Evolutionary conservation across 2,797 vertebrate species (phyloP), one percentile per base, ranked within the genome.

Genomic region (Sorex maritimensis): DNA sequence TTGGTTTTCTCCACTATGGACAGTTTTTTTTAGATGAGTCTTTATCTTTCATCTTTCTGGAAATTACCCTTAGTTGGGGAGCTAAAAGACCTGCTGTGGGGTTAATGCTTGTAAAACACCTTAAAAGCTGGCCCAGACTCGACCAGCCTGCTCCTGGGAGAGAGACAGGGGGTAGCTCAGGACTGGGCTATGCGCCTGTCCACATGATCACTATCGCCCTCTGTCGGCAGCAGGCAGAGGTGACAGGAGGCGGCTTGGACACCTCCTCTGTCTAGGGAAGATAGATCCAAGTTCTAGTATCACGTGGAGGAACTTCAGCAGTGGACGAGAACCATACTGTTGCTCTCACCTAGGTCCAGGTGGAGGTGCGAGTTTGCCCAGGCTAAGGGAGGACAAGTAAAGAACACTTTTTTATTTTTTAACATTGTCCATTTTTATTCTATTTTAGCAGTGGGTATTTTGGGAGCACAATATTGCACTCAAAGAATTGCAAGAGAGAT

Each of bases 181-280:
- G 5, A 26, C 10, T 58, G 41, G 17, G 52, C 52, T 0, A 5
- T 9, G 28, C 2, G 0, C 30, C 52, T 13, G 49, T 65, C 28
- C 80, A 58, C 2, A 0, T 41, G 88, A 86, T 78, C 77, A 28
- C 63, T 81, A 1, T 65, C 28, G 72, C 94, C 94, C 90, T 77
- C 94, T 96, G 90, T 95, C 2, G 95, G 93, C 83, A 5, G 26
- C 85, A 90, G 90, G 58, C 11, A 1, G 69, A 55, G 63, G 49
- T 9, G 34, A 74, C 82, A 6, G 5, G 4, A 5, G 21, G 23
- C 68, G 55, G 5, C 19, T 81, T 34, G 24, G 52, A 71, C 81
- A 81, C 24, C 80, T 21, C 13, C 55, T 79, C 61, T 10, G 5
- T 69, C 30, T 68, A 83, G 81, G 74, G 74, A 79, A 44, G 41